Evolutionary conservation across 2,888 invertebrate genomes (phyloP).

Genomic region (Ctenicera cuprea): DNA sequence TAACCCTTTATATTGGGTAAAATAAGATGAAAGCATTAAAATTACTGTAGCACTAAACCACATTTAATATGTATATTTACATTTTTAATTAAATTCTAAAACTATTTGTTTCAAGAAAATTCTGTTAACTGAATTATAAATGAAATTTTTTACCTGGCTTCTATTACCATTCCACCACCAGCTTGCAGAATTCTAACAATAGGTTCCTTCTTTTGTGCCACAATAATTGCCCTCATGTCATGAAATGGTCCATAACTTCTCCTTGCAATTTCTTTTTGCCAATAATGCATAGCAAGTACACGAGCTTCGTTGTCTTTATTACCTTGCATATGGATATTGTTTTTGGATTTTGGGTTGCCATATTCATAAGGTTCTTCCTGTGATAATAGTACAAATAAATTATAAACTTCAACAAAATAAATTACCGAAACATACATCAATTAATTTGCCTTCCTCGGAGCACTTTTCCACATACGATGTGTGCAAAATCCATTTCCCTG

Average conservation of each 20-base stretch:
- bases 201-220: slow-evolving; percentile 76
- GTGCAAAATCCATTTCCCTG: slow-evolving; percentile 93
- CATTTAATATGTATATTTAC: no score
- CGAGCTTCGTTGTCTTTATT: slow-evolving; percentile 71
- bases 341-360: slow-evolving; percentile 82
- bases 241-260: slow-evolving; percentile 71
- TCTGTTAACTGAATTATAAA: no score
- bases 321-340: slow-evolving; percentile 72
- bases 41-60: no score
- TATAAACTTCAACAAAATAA: neutral
- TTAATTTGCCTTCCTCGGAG: slow-evolving; percentile 76
- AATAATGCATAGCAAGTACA: slow-evolving; percentile 78
- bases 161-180: slow-evolving; percentile 83
- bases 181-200: slow-evolving; percentile 84
- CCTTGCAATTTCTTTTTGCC: slow-evolving; percentile 78
- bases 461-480: slow-evolving; percentile 85
- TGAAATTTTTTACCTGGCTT: slow-evolving; percentile 72
- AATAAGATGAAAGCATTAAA: no score
- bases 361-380: slow-evolving; percentile 92
- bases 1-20: no score
- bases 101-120: no score
- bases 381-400: slow-evolving; percentile 49
- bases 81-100: no score
- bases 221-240: slow-evolving; percentile 76
- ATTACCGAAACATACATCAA: slow-evolving; percentile 75